phyloP scores from a whole-genome alignment of 2,113 vertebrate genomes.

The Sceloporus tristichus region DNA sequence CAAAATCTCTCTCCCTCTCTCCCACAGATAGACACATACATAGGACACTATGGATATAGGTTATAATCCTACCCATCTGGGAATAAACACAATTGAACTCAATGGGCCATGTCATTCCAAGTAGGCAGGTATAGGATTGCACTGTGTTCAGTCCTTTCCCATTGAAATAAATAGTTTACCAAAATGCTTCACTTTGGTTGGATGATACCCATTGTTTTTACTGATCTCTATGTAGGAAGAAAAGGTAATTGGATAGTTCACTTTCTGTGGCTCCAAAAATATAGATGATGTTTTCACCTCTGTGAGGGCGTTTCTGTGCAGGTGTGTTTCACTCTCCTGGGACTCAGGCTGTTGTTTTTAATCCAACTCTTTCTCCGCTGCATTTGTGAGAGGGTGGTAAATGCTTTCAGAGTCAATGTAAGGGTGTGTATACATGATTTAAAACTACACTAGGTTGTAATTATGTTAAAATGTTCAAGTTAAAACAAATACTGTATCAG shows the following conservation, averaged over 20 bases:
- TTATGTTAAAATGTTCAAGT: conserved; percentile 42
- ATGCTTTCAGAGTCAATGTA: conserved; percentile 26
- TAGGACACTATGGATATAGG: no score
- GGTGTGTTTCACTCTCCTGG: conserved; percentile 1
- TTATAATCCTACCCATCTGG: not conserved
- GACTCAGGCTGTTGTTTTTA: not conserved
- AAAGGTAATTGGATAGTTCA: not conserved
- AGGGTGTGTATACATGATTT: conserved; percentile 29
- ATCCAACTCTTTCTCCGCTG: not conserved
- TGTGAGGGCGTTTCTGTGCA: conserved; percentile 8
- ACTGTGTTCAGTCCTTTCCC: not conserved
- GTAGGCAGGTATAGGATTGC: not conserved
- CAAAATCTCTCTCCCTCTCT: no score
- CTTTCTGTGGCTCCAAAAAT: not conserved
- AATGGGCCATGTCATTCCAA: not conserved
- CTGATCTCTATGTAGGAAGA: not conserved
- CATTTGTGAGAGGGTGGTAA: not conserved
- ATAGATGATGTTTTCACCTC: not conserved
- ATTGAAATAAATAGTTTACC: not conserved
- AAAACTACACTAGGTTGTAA: conserved; percentile 14
- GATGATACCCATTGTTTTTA: not conserved
- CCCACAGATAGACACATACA: no score
- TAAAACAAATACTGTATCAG: conserved; percentile 44
- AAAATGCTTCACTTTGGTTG: not conserved
- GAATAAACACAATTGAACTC: not conserved